A percentile compares a stretch with the other conserved stretches of the same genome.
These are phyloP conservation scores for Strix occidentalis DNA, from an alignment of 2,797 vertebrate species.

Conservation along the genomic window DNA sequence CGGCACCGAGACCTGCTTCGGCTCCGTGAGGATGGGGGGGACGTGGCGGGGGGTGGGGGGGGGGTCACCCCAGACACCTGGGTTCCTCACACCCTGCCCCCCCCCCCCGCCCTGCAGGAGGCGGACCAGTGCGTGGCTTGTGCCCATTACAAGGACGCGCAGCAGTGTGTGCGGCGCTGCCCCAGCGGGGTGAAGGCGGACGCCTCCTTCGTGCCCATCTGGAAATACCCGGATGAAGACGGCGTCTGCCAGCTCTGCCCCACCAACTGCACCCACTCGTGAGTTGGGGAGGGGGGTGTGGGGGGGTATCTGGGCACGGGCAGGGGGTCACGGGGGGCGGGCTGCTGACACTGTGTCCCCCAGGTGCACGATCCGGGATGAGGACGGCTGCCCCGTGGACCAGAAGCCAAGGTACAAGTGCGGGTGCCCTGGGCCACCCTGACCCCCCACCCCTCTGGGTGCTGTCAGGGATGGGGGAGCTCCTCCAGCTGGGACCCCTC, in stretches of 20 bases:
- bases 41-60: neutral
- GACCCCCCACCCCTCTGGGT: neutral
- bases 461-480: neutral
- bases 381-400: conserved; percentile 87
- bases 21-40: conserved; percentile 79
- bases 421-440: neutral
- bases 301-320: neutral
- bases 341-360: neutral
- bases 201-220: conserved; percentile 84
- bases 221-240: conserved; percentile 90
- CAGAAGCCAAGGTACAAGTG: conserved; percentile 83
- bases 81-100: neutral
- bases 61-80: rapidly evolving
- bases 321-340: rapidly evolving
- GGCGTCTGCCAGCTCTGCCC: conserved; percentile 87
- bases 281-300: conserved; percentile 60
- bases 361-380: conserved; percentile 87
- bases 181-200: conserved; percentile 91
- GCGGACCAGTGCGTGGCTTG: conserved; percentile 88
- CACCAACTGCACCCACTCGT: conserved; percentile 93
- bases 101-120: conserved; percentile 64
- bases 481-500: rapidly evolving
- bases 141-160: conserved; percentile 82
- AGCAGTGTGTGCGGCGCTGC: conserved; percentile 87
- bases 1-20: conserved; percentile 85